Conservation (phyloP, 1,140 invertebrate species). For the Babylonia areolata region DNA sequence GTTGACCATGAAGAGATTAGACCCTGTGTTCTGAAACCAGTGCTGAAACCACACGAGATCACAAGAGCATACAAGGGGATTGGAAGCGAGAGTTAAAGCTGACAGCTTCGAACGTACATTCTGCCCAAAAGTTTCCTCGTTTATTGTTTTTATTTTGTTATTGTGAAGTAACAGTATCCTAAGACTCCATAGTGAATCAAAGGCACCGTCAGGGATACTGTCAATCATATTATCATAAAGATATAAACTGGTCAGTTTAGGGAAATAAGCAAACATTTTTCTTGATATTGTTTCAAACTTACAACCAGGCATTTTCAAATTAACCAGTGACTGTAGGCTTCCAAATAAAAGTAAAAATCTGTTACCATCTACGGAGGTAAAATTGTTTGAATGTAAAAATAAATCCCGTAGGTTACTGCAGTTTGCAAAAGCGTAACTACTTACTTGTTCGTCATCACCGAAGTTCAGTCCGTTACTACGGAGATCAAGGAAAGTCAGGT, state of each 20-base stretch:
- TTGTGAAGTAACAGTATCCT: not conserved
- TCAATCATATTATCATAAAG: not conserved
- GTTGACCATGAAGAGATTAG: not conserved
- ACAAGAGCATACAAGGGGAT: slow-evolving; percentile 38
- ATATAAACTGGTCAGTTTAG: not conserved
- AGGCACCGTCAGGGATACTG: not conserved
- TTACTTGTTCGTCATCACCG: not conserved
- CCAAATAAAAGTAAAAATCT: not conserved
- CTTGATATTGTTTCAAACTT: not conserved
- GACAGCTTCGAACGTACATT: not conserved
- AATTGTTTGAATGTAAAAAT: not conserved
- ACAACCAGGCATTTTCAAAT: not conserved
- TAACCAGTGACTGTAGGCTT: not conserved
- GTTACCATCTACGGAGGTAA: not conserved
- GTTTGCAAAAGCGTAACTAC: not conserved
- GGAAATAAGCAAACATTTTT: not conserved
- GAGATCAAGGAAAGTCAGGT: not conserved
- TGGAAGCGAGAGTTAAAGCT: not conserved
- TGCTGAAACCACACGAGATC: slow-evolving; percentile 35
- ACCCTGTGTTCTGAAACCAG: slow-evolving; percentile 23
- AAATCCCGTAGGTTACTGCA: not conserved
- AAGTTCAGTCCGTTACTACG: not conserved
- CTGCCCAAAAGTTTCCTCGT: not conserved
- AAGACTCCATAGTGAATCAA: not conserved
- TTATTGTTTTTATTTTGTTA: not conserved